Conservation (phyloP, 2,113 vertebrate genomes). For the Nesoenas mayeri region DNA sequence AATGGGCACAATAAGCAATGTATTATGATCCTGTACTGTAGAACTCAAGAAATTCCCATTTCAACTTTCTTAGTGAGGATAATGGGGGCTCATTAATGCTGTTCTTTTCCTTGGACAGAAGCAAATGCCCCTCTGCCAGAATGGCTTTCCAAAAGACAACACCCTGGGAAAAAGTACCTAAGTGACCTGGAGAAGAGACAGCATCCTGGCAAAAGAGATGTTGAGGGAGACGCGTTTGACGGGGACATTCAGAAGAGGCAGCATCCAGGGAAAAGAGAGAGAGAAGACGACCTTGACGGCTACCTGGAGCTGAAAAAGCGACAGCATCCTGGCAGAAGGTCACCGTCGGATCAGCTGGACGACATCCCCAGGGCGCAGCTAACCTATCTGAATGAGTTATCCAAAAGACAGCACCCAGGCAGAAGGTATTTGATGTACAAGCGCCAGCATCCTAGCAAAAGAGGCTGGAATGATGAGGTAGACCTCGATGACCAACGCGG, state of each 20-base stretch:
- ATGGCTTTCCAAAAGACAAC: conserved; percentile 82
- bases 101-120: conserved; percentile 72
- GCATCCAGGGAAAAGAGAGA: conserved; percentile 81
- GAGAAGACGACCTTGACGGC: background rate
- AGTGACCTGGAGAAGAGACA: conserved; percentile 82
- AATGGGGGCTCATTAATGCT: background rate
- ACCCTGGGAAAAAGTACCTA: conserved; percentile 77
- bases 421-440: conserved; percentile 79
- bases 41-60: background rate
- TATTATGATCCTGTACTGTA: background rate
- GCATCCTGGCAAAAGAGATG: conserved; percentile 83
- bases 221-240: conserved; percentile 11
- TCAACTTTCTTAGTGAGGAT: background rate
- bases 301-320: conserved; percentile 73
- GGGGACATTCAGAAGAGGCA: conserved; percentile 68
- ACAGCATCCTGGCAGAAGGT: conserved; percentile 83
- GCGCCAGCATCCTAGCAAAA: conserved; percentile 79
- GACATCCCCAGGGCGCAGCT: conserved; percentile 58
- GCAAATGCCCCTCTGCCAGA: conserved; percentile 60
- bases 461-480: conserved; percentile 63
- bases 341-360: conserved; percentile 47
- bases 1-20: background rate
- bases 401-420: conserved; percentile 85
- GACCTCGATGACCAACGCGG: conserved; percentile 55
- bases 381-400: conserved; percentile 68